Percentiles rank a stretch among this genome's conserved stretches.
Conservation (phyloP, 2,113 vertebrate species). For the Pithys albifrons region DNA sequence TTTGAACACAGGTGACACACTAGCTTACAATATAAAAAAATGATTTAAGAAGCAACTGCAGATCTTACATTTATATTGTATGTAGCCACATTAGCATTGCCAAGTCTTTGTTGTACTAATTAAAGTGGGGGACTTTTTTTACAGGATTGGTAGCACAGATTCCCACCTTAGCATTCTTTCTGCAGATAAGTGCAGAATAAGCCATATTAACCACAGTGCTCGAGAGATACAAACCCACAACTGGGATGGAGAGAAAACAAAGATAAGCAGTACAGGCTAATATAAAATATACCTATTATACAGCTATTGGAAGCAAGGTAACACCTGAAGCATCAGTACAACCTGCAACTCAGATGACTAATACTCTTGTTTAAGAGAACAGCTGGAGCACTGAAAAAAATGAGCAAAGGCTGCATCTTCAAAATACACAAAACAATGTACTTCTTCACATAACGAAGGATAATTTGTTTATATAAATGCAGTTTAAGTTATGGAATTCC, state of each 20-base stretch:
- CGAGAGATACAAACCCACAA: not conserved
- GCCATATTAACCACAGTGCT: not conserved
- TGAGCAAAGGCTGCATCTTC: not conserved
- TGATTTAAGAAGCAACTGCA: not conserved
- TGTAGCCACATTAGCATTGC: not conserved
- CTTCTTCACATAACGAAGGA: not conserved
- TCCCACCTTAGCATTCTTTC: not conserved
- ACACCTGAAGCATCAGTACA: not conserved
- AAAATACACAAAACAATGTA: not conserved
- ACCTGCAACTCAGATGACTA: not conserved
- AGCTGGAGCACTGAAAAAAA: not conserved
- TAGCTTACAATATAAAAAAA: not conserved
- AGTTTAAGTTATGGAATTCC: not conserved
- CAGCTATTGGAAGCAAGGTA: not conserved
- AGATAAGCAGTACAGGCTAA: not conserved
- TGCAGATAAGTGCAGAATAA: not conserved
- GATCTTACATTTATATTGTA: not conserved
- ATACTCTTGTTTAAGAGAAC: not conserved
- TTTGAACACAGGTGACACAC: not conserved
- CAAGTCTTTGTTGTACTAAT: not conserved
- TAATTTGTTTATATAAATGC: not conserved
- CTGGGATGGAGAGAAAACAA: not conserved
- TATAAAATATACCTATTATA: not conserved
- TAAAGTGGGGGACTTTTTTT: not conserved
- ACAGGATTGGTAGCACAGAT: not conserved